Conservation (phyloP, 2,113 vertebrate genomes). For the Suricata suricatta region DNA sequence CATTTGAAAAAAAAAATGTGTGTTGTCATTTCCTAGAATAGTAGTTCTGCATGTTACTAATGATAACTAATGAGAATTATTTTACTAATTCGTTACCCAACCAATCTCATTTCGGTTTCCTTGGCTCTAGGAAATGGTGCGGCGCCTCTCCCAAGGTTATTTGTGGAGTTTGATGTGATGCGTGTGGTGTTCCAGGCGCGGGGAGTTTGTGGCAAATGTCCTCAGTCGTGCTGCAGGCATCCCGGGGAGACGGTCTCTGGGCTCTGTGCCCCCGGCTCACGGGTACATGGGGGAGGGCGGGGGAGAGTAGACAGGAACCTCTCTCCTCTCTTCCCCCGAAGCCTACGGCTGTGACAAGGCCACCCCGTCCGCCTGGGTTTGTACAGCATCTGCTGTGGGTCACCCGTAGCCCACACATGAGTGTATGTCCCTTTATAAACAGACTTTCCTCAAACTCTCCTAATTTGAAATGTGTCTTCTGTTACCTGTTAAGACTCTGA, state of each 20-base stretch:
- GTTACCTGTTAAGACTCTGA: background rate
- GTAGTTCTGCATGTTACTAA: background rate
- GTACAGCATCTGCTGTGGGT: rapidly evolving
- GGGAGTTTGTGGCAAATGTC: rapidly evolving
- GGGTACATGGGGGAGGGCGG: background rate
- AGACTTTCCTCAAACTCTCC: background rate
- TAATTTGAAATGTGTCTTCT: background rate
- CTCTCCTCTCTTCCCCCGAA: background rate
- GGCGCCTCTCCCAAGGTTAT: background rate
- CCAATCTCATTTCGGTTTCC: background rate
- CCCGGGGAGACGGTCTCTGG: no score
- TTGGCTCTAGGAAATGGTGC: rapidly evolving
- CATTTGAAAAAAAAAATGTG: no score
- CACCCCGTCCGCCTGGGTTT: background rate
- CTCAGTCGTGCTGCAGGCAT: background rate
- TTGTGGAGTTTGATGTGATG: background rate
- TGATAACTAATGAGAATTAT: background rate
- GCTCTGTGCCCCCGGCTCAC: background rate
- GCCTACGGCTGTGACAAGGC: background rate
- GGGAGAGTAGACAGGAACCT: background rate
- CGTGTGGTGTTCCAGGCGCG: rapidly evolving
- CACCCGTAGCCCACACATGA: background rate
- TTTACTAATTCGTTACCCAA: background rate
- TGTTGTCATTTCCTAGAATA: background rate
- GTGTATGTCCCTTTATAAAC: background rate